Evolutionary conservation across 2,113 vertebrate genomes (phyloP).

Genomic region (Puntigrus tetrazona): DNA sequence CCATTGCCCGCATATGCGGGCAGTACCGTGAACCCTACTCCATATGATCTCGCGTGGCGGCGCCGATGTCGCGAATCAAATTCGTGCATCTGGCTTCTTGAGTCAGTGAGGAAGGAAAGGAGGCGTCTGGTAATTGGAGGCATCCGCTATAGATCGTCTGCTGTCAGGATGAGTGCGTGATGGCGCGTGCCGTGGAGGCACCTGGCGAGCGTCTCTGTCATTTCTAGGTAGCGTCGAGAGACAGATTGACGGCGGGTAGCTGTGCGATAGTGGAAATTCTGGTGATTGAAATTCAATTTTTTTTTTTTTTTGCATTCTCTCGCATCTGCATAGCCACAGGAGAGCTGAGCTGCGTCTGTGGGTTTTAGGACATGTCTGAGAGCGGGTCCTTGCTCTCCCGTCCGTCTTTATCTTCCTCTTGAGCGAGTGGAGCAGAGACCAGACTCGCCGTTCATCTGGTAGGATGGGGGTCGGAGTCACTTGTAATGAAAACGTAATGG

Average conservation of each 20-base stretch:
- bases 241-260: conserved; percentile 70
- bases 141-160: conserved; percentile 55
- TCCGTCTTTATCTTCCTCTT: conserved; percentile 69
- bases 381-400: conserved; percentile 55
- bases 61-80: neutral
- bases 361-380: conserved; percentile 60
- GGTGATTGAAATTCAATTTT: conserved; percentile 72
- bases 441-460: conserved; percentile 80
- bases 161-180: conserved; percentile 34
- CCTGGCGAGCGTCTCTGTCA: conserved; percentile 55
- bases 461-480: conserved; percentile 77
- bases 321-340: conserved; percentile 74
- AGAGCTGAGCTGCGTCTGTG: conserved; percentile 69
- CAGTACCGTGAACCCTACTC: conserved; percentile 19
- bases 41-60: neutral
- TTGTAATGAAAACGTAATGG: conserved; percentile 79
- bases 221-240: conserved; percentile 66
- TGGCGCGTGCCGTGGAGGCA: neutral
- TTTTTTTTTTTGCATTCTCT: conserved; percentile 61
- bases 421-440: conserved; percentile 79
- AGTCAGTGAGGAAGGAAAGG: conserved; percentile 65
- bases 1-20: neutral
- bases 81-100: conserved; percentile 39
- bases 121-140: conserved; percentile 67
- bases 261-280: conserved; percentile 72